Evolutionary conservation across 2,113 vertebrate genomes (phyloP).

Genomic region (Chauna torquata): DNA sequence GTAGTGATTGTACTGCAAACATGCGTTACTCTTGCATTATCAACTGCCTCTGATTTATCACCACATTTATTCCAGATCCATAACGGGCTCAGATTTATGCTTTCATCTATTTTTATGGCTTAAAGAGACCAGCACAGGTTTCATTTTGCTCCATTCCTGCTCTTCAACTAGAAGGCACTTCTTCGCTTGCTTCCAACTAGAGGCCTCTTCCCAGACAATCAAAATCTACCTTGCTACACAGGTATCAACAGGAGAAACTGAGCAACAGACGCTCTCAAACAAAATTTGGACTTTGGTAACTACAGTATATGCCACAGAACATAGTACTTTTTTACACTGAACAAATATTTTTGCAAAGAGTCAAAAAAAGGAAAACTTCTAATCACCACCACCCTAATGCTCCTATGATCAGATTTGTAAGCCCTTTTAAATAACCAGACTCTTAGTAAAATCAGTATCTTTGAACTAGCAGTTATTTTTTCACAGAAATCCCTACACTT

Average conservation of each 20-base stretch:
- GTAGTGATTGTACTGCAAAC: constrained; percentile 20
- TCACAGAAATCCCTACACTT: neutral
- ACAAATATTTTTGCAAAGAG: neutral
- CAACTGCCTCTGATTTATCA: constrained; percentile 28
- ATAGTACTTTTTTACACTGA: neutral
- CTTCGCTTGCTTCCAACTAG: neutral
- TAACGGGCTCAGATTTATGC: constrained; percentile 4
- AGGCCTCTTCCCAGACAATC: neutral
- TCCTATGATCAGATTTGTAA: neutral
- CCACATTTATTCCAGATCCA: neutral
- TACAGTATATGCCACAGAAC: neutral
- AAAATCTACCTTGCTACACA: neutral
- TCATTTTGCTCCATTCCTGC: neutral
- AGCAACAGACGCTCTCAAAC: neutral
- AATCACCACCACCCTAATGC: neutral
- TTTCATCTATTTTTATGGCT: constrained; percentile 1
- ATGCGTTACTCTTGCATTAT: constrained; percentile 23
- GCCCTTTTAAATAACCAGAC: neutral
- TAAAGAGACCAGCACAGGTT: neutral
- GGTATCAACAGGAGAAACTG: neutral
- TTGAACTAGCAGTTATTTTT: neutral
- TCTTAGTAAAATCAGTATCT: neutral
- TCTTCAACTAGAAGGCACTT: neutral
- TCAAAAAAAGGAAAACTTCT: neutral
- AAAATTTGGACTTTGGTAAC: neutral